Conservation (phyloP, 2,888 invertebrate species). For the Drosophila infuscata region DNA sequence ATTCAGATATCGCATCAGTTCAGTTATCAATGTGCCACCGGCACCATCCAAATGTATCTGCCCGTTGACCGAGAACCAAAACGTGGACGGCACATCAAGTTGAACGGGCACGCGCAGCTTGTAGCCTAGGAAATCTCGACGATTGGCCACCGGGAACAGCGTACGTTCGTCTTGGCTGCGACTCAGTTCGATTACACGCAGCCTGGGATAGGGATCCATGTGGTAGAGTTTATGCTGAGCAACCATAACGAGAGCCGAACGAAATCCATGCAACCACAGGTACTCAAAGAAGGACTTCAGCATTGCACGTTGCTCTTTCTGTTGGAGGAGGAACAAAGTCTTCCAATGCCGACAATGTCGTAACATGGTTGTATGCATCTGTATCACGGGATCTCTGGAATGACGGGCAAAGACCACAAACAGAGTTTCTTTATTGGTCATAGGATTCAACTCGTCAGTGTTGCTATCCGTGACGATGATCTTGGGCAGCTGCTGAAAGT, state of each 20-base stretch:
- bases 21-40: slow-evolving; percentile 56
- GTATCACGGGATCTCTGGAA: slow-evolving; percentile 46
- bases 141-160: slow-evolving; percentile 51
- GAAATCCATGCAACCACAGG: slow-evolving; percentile 60
- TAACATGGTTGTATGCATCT: slow-evolving; percentile 31
- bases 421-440: slow-evolving; percentile 31
- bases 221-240: slow-evolving; percentile 43
- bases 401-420: slow-evolving; percentile 58
- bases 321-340: slow-evolving; percentile 51
- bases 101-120: slow-evolving; percentile 66
- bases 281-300: slow-evolving; percentile 51
- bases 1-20: slow-evolving; percentile 61
- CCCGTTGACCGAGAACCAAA: slow-evolving; percentile 43
- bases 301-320: background rate
- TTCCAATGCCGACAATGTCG: slow-evolving; percentile 54
- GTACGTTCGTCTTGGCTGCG: background rate
- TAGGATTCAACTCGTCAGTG: slow-evolving; percentile 1
- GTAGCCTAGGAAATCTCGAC: slow-evolving; percentile 52
- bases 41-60: slow-evolving; percentile 47
- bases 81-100: slow-evolving; percentile 63
- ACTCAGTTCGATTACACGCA: slow-evolving; percentile 39
- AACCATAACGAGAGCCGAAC: slow-evolving; percentile 58
- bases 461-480: slow-evolving; percentile 29
- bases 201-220: slow-evolving; percentile 68
- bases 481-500: slow-evolving; percentile 50